Evolutionary conservation across 2,797 vertebrate species (phyloP).

Genomic region (Lagocephalus sceleratus): DNA sequence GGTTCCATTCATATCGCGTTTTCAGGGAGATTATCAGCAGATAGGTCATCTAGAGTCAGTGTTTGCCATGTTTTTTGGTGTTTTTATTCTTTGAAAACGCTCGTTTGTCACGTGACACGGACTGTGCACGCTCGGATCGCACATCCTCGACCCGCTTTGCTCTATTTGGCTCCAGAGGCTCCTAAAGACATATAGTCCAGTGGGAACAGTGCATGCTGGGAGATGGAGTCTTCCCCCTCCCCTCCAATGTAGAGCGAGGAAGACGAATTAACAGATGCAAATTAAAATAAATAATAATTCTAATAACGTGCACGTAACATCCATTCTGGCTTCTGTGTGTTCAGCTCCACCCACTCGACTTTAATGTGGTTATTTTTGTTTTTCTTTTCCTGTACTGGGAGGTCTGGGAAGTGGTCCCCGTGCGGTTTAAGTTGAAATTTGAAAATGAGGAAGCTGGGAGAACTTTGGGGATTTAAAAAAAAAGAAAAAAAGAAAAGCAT

Average conservation of each 20-base stretch:
- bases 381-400: too few species aligned
- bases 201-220: conserved; percentile 42
- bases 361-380: too few species aligned
- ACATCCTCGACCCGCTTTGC: conserved; percentile 16
- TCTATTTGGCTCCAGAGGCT: conserved; percentile 35
- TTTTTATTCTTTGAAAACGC: too few species aligned
- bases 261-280: conserved; percentile 39
- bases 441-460: too few species aligned
- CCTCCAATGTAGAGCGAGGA: conserved; percentile 4
- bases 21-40: conserved; percentile 17
- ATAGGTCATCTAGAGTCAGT: conserved; percentile 24
- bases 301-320: too few species aligned
- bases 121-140: conserved; percentile 20
- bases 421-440: too few species aligned
- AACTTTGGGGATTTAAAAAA: too few species aligned
- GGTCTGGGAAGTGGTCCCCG: too few species aligned
- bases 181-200: conserved; percentile 7
- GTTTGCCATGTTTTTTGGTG: conserved; percentile 38
- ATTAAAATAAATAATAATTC: conserved; percentile 24
- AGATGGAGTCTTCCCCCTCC: conserved; percentile 9
- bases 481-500: too few species aligned
- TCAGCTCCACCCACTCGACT: neutral
- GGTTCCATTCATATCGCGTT: conserved; percentile 7
- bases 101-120: conserved; percentile 23
- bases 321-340: conserved; percentile 8